Conservation (phyloP, 1,140 invertebrate species). For the Thrips palmi region DNA sequence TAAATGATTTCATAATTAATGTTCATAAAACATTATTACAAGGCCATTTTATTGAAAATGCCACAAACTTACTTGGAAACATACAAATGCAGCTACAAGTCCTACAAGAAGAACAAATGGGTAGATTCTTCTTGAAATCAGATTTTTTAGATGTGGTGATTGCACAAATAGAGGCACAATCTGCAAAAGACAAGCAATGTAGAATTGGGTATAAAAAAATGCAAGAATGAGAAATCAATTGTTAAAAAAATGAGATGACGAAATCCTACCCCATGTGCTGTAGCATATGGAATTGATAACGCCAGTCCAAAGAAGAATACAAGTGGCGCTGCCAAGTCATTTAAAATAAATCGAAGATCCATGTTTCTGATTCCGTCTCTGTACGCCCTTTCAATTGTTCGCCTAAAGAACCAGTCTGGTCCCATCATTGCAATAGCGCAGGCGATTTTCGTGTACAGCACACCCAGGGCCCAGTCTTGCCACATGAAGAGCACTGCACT, state of each 20-base stretch:
- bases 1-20: too few species aligned
- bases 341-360: slow-evolving; percentile 72
- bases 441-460: slow-evolving; percentile 95
- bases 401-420: slow-evolving; percentile 82
- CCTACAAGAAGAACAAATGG: slow-evolving; percentile 63
- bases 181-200: too few species aligned
- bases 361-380: slow-evolving; percentile 84
- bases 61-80: too few species aligned
- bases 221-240: too few species aligned
- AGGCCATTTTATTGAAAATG: too few species aligned
- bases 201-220: too few species aligned
- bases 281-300: slow-evolving; percentile 74
- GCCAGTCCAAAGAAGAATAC: slow-evolving; percentile 72
- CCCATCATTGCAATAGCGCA: slow-evolving; percentile 94
- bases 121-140: slow-evolving; percentile 77
- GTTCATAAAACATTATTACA: too few species aligned
- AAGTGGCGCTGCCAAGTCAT: slow-evolving; percentile 71
- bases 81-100: slow-evolving; percentile 44
- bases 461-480: slow-evolving; percentile 94
- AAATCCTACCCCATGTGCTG: too few species aligned
- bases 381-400: slow-evolving; percentile 78
- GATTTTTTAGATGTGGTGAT: slow-evolving; percentile 48
- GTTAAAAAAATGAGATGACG: too few species aligned
- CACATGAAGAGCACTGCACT: slow-evolving; percentile 89
- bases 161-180: slow-evolving; percentile 63